Conservation (phyloP, 2,113 vertebrate species). For the Chloropsis cyanopogon region DNA sequence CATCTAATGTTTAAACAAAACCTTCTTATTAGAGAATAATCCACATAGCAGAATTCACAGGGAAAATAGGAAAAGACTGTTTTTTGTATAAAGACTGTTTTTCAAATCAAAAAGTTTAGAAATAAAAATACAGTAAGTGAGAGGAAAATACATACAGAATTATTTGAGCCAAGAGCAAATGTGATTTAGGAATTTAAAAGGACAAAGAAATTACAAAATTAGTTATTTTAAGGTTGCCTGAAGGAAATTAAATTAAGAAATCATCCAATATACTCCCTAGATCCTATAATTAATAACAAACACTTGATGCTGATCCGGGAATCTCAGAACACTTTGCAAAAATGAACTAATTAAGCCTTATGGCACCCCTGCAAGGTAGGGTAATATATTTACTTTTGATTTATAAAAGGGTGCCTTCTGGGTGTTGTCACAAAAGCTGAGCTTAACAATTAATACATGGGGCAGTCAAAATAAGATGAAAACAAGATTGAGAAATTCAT, state of each 20-base stretch:
- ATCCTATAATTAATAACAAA: conserved; percentile 61
- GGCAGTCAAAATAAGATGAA: not conserved
- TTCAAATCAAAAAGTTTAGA: not conserved
- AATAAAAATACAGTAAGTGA: not conserved
- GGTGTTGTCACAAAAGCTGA: conserved; percentile 27
- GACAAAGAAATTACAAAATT: not conserved
- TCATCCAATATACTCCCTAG: not conserved
- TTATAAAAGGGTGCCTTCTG: conserved; percentile 42
- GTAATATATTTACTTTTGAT: conserved; percentile 59
- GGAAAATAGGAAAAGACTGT: not conserved
- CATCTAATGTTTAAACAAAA: conserved; percentile 33
- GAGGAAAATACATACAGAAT: not conserved
- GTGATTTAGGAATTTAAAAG: not conserved
- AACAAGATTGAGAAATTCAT: not conserved
- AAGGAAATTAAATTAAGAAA: conserved; percentile 47
- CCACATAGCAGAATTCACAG: not conserved
- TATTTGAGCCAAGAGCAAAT: not conserved
- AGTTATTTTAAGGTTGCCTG: conserved; percentile 14
- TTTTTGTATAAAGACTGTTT: not conserved
- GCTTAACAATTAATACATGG: conserved; percentile 10
- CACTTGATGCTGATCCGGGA: conserved; percentile 44
- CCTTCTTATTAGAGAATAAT: conserved; percentile 41
- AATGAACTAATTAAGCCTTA: conserved; percentile 58
- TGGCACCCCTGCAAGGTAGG: conserved; percentile 34
- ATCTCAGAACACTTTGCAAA: conserved; percentile 37